Percentiles rank a stretch among this genome's conserved stretches.
Conservation (phyloP, 2,888 invertebrate species). For the Hybos culiciformis region DNA sequence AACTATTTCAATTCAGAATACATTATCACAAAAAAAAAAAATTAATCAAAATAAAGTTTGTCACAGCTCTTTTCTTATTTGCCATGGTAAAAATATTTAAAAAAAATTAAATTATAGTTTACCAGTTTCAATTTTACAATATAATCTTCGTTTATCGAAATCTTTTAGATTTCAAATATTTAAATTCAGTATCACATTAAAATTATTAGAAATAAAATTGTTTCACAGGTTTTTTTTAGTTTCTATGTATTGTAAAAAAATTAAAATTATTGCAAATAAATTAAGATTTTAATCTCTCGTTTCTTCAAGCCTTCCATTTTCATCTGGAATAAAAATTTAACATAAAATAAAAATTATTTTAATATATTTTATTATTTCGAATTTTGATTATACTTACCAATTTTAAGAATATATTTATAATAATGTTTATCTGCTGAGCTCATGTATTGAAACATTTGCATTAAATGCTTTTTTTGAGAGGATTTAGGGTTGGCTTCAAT, state of each 20-base stretch:
- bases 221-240: neutral
- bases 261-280: neutral
- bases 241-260: neutral
- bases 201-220: too few relatives aligned
- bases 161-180: too few relatives aligned
- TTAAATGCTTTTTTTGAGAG: slow-evolving; percentile 1
- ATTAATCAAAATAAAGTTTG: too few relatives aligned
- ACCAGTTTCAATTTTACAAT: too few relatives aligned
- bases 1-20: too few relatives aligned
- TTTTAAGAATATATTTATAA: slow-evolving; percentile 1
- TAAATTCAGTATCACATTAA: too few relatives aligned
- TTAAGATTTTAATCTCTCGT: neutral
- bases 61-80: too few relatives aligned
- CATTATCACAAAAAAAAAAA: too few relatives aligned
- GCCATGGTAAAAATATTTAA: too few relatives aligned
- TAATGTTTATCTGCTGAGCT: neutral
- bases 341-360: neutral
- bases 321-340: neutral
- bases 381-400: neutral
- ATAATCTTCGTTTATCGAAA: too few relatives aligned
- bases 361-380: neutral
- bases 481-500: neutral
- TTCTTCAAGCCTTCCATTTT: neutral
- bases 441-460: slow-evolving; percentile 1
- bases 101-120: too few relatives aligned